Conservation (phyloP, 1,140 invertebrate species). For the Gryon sp. region DNA sequence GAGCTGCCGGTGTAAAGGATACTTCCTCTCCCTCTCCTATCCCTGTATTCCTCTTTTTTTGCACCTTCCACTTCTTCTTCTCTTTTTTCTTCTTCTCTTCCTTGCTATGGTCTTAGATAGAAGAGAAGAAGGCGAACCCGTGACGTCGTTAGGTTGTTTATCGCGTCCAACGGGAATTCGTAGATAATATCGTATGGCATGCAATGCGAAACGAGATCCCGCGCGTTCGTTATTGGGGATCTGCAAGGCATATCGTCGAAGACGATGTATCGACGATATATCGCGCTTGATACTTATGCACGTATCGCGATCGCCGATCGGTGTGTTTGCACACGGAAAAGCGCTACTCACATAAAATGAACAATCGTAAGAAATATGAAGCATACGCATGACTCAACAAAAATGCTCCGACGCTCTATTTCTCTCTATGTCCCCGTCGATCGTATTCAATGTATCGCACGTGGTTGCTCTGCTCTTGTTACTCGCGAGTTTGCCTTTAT, state of each 20-base stretch:
- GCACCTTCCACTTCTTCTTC: too few species aligned
- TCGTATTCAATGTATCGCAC: slow-evolving; percentile 31
- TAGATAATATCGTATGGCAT: slow-evolving; percentile 71
- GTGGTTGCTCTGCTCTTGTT: slow-evolving; percentile 10
- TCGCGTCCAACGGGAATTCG: slow-evolving; percentile 74
- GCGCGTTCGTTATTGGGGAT: slow-evolving; percentile 56
- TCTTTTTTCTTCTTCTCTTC: too few species aligned
- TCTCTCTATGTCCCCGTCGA: slow-evolving; percentile 8
- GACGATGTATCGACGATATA: slow-evolving; percentile 58
- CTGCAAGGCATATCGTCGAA: slow-evolving; percentile 52
- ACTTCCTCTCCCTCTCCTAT: slow-evolving; percentile 41
- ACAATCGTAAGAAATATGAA: slow-evolving; percentile 64
- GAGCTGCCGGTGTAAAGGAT: slow-evolving; percentile 67
- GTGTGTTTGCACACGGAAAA: slow-evolving; percentile 39
- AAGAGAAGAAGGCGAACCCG: slow-evolving; percentile 35
- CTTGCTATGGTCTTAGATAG: too few species aligned
- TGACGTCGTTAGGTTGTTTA: slow-evolving; percentile 72
- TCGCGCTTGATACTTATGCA: slow-evolving; percentile 52
- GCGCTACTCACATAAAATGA: slow-evolving; percentile 29
- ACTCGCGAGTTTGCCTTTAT: slow-evolving; percentile 2
- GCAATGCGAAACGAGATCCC: slow-evolving; percentile 63
- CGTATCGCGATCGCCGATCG: slow-evolving; percentile 51
- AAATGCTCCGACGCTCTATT: too few species aligned
- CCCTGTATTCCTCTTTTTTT: too few species aligned
- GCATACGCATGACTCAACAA: slow-evolving; percentile 11